Conservation (phyloP, 1,140 invertebrate species). For the Eulimnadia texana region DNA sequence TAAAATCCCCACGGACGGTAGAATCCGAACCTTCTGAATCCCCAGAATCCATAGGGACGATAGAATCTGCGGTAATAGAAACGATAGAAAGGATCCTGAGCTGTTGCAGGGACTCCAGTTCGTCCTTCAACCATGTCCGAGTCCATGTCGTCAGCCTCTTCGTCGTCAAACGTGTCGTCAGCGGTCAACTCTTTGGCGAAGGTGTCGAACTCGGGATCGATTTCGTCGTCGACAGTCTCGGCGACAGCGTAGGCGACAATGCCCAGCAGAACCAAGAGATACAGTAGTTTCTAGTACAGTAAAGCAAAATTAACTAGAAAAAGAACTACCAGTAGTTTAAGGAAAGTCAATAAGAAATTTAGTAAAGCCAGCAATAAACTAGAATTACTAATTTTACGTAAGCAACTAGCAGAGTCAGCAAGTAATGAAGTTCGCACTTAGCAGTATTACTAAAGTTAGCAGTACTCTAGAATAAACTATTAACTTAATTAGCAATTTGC, state of each 20-base stretch:
- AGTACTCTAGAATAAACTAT: too few relatives aligned
- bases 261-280: not conserved
- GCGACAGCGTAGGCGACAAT: not conserved
- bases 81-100: not conserved
- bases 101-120: not conserved
- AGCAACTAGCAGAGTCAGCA: too few relatives aligned
- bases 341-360: too few relatives aligned
- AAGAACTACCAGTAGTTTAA: too few relatives aligned
- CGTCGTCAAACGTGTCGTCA: not conserved
- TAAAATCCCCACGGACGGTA: not conserved
- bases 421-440: too few relatives aligned
- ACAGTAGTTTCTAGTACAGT: not conserved
- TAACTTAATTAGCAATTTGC: too few relatives aligned
- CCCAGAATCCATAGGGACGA: not conserved
- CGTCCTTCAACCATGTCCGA: too few relatives aligned
- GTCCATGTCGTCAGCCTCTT: not conserved
- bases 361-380: too few relatives aligned
- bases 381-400: too few relatives aligned
- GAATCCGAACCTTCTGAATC: not conserved
- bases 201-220: not conserved
- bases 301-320: too few relatives aligned
- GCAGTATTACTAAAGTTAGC: too few relatives aligned
- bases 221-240: not conserved
- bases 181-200: not conserved
- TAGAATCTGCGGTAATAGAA: not conserved